Conservation (phyloP, 2,888 invertebrate species). For the Drosophila prostipennis region DNA sequence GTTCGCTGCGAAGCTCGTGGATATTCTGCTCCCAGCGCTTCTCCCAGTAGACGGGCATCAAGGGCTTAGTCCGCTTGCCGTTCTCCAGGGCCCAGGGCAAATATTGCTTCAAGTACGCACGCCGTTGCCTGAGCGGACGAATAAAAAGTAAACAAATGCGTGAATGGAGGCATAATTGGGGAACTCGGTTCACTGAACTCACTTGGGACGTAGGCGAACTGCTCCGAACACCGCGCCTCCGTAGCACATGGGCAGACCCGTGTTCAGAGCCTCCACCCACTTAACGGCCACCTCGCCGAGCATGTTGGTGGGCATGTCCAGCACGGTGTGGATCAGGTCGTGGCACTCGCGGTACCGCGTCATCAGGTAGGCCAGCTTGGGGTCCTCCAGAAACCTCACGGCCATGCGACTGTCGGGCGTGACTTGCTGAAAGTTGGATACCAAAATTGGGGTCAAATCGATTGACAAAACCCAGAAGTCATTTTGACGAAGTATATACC, state of each 20-base stretch:
- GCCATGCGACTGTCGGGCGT: slow-evolving; percentile 95
- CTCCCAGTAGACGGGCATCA: slow-evolving; percentile 96
- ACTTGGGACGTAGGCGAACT: slow-evolving; percentile 91
- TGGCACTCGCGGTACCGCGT: slow-evolving; percentile 98
- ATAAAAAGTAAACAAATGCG: slow-evolving; percentile 17
- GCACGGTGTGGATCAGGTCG: slow-evolving; percentile 95
- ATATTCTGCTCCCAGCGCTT: slow-evolving; percentile 96
- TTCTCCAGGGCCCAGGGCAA: slow-evolving; percentile 94
- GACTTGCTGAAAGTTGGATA: slow-evolving; percentile 86
- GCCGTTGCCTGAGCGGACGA: slow-evolving; percentile 86
- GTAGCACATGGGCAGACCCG: slow-evolving; percentile 97
- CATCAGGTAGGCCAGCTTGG: slow-evolving; percentile 96
- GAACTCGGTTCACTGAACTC: slow-evolving; percentile 41
- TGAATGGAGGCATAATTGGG: slow-evolving; percentile 10
- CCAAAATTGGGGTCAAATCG: background rate
- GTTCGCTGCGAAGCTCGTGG: slow-evolving; percentile 90
- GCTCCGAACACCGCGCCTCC: slow-evolving; percentile 97
- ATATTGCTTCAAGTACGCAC: slow-evolving; percentile 90
- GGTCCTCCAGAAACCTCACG: slow-evolving; percentile 96
- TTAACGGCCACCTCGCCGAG: slow-evolving; percentile 96
- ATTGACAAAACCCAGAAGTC: background rate
- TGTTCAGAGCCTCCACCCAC: slow-evolving; percentile 99
- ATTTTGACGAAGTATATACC: too few relatives aligned
- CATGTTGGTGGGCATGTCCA: slow-evolving; percentile 98
- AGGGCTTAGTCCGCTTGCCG: slow-evolving; percentile 90